Evolutionary conservation across 1,140 invertebrate genomes (phyloP), one percentile per base, ranked within the genome.

Genomic region (Drosophila lacteicornis): DNA sequence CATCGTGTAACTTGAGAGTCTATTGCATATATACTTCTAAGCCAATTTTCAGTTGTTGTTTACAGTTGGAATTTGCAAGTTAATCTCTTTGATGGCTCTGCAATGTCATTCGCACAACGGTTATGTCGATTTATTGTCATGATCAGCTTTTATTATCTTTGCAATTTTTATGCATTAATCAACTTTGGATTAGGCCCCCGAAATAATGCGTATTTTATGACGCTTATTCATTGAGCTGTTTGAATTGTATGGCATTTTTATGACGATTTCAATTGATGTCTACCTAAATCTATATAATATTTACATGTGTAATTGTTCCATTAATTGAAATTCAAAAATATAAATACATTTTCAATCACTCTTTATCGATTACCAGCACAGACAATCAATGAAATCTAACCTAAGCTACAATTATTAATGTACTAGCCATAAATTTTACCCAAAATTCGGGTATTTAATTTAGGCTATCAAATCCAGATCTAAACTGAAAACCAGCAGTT

Each of bases 11-110:
- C 53, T 55, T 56, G 53, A n/a, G 53, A 1, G 4, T 40, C 53
- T 22, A 38, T 55, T 38, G 22, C 30, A 40, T 6, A 19, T 17
- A 51, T 22, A 56, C 36, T 56, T 56, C 36, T 25, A 55, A 40
- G 36, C 53, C 53, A 56, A 56, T 56, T 56, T 56, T 56, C 53
- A 56, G 53, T 56, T 56, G 19, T 56, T 56, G 19, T 30, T 30
- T 30, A 30, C 27, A 30, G 27, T 30, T 3, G 19, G 38, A 56
- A 56, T 56, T 56, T 56, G 53, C 53, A 56, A 56, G 33, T 56
- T 56, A 56, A 56, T 56, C 36, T 56, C 53, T 40, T 40, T 56
- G 53, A 56, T 53, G 50, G 30, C 50, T 53, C 27, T 53, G 17
- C n/a, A 27, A 53, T 55, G 51, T 55, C 51, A 55, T 55, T 55